phyloP scores from a whole-genome alignment of 2,888 invertebrate genomes.

The Drosophila neotestacea region DNA sequence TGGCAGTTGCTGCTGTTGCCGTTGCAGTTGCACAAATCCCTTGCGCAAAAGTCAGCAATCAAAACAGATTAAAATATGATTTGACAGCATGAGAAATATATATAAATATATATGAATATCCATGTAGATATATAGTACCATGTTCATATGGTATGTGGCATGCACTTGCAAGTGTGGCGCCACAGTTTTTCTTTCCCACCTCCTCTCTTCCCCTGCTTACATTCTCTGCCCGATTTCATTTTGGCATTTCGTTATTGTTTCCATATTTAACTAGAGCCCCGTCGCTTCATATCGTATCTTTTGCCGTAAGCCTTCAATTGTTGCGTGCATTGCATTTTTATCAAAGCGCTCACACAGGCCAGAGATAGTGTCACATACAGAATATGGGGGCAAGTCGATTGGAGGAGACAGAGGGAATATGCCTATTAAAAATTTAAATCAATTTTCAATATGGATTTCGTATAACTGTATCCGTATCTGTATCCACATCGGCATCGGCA shows the following conservation, averaged over 20 bases:
- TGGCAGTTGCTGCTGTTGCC: slow-evolving; percentile 18
- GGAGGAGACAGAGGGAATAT: slow-evolving; percentile 28
- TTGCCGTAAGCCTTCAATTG: slow-evolving; percentile 73
- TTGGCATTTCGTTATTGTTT: slow-evolving; percentile 75
- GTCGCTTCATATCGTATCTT: slow-evolving; percentile 67
- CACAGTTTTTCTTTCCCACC: neutral
- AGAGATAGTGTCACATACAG: slow-evolving; percentile 20
- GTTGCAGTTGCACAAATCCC: slow-evolving; percentile 77
- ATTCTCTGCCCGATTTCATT: slow-evolving; percentile 57
- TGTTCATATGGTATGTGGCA: slow-evolving; percentile 30
- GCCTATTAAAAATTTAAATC: slow-evolving; percentile 81
- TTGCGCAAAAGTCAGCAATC: slow-evolving; percentile 84
- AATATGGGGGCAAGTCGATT: slow-evolving; percentile 5
- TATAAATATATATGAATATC: slow-evolving; percentile 20
- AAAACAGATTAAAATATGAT: slow-evolving; percentile 85
- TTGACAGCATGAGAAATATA: slow-evolving; percentile 76
- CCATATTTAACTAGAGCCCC: slow-evolving; percentile 74
- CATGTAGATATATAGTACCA: slow-evolving; percentile 29
- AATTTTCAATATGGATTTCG: slow-evolving; percentile 78
- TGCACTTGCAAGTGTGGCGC: slow-evolving; percentile 63
- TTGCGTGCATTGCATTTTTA: slow-evolving; percentile 78
- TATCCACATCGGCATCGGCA: slow-evolving; percentile 51
- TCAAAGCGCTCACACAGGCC: slow-evolving; percentile 51
- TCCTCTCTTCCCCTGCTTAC: neutral
- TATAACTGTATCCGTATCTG: slow-evolving; percentile 46